phyloP scores from a whole-genome alignment of 1,140 invertebrate species.

The Drosophila malerkotliana region DNA sequence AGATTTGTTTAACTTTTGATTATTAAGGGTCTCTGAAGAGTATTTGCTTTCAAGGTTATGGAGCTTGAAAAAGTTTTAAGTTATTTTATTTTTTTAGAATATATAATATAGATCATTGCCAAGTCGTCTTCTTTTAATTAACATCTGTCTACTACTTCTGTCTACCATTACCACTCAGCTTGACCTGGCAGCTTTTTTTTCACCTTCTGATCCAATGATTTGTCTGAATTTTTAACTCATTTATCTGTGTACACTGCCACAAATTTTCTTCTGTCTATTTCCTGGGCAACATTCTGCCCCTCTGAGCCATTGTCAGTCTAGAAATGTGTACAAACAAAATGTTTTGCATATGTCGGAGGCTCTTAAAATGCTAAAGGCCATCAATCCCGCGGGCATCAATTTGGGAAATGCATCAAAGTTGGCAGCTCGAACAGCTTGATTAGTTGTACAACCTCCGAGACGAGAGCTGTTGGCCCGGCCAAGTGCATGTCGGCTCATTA shows the following conservation, averaged over 20 bases:
- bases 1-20: slow-evolving; percentile 63
- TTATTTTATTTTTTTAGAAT: too few relatives aligned
- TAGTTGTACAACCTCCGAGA: slow-evolving; percentile 58
- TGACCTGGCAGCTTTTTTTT: slow-evolving; percentile 57
- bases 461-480: slow-evolving; percentile 46
- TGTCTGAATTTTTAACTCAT: slow-evolving; percentile 73
- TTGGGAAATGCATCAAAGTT: slow-evolving; percentile 79
- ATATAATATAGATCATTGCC: background rate
- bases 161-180: slow-evolving; percentile 9
- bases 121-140: slow-evolving; percentile 8
- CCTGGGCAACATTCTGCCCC: slow-evolving; percentile 1
- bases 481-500: slow-evolving; percentile 76
- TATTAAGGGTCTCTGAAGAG: slow-evolving; percentile 8
- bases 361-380: slow-evolving; percentile 46
- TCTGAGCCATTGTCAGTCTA: slow-evolving; percentile 28
- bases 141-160: background rate
- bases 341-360: slow-evolving; percentile 77
- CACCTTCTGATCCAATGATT: slow-evolving; percentile 65
- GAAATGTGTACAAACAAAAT: slow-evolving; percentile 62
- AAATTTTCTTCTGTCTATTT: background rate
- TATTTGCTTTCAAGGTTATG: background rate
- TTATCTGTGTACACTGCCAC: slow-evolving; percentile 47
- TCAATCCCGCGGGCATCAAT: slow-evolving; percentile 64
- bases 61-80: background rate
- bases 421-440: slow-evolving; percentile 78